Conservation (phyloP, 2,797 vertebrate genomes). For the Cottoperca gobio region DNA sequence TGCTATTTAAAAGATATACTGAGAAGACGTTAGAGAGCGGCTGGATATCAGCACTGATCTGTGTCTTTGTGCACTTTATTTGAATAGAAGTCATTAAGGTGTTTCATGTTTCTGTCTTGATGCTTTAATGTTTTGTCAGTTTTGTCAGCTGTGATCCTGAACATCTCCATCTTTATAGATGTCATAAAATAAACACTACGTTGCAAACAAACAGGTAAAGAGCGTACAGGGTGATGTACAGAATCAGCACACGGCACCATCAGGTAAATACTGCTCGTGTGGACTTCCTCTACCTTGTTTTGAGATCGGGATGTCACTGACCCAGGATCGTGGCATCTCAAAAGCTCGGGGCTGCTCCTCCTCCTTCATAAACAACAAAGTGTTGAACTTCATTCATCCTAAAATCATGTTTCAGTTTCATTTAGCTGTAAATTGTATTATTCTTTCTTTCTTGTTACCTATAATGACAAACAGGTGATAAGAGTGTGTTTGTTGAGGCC, state of each 20-base stretch:
- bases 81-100: neutral
- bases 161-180: neutral
- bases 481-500: too few relatives aligned
- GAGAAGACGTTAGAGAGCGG: neutral
- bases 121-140: neutral
- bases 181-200: neutral
- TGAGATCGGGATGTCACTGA: slow-evolving; percentile 83
- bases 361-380: slow-evolving; percentile 65
- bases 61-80: neutral
- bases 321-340: slow-evolving; percentile 91
- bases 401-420: neutral
- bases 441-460: too few relatives aligned
- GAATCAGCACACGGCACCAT: neutral
- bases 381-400: neutral
- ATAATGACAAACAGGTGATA: too few relatives aligned
- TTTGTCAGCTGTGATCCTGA: neutral
- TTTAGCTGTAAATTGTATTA: too few relatives aligned
- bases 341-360: slow-evolving; percentile 74
- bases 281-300: slow-evolving; percentile 83
- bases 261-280: neutral
- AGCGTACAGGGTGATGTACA: neutral
- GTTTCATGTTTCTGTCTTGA: neutral
- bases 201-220: neutral
- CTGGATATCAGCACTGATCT: too few relatives aligned
- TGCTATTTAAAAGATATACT: too few relatives aligned